Evolutionary conservation across 2,797 vertebrate genomes (phyloP), one percentile per base, ranked within the genome.

Genomic region (Malacoctenus gilli): DNA sequence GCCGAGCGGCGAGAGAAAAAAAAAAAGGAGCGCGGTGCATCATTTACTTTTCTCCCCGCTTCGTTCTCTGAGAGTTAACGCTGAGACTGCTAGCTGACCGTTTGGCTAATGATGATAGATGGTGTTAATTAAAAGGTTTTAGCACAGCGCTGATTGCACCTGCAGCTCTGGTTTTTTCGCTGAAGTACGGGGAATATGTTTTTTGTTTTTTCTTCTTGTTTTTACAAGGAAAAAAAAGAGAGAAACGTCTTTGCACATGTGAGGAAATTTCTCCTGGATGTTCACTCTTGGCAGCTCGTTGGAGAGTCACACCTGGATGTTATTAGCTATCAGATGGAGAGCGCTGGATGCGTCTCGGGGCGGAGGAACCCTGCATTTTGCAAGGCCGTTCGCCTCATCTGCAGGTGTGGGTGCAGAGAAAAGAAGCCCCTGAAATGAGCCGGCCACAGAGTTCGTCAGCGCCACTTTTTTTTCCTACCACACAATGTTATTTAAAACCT

Each of bases 31-130:
- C 62, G 69, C 54, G 59, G 71, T 60, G 65, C 82, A 76, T 82
- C 75, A 79, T 85, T 87, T 82, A 79, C 79, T 76, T 87, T 70
- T 65, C 46, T 79, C 70, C 75, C 72, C 2, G 66, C 74, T 64
- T 51, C 50, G 70, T 72, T 87, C 79, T 85, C 75, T 48, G 77
- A 87, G 84, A 86, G 86, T 91, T 92, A 88, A 91, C 85, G 68
- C 59, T 70, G 37, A 87, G 86, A 83, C 80, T 66, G 77, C 63
- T 41, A 77, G 76, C 82, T 90, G 89, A 89, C 89, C 87, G 20
- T 88, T 84, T 74, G 81, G 82, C 89, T 92, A 92, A 93, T 91
- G 89, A 91, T 92, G 92, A 92, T 91, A 79, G 90, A 93, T 92
- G 84, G 80, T 69, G 79, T 90, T 92, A 91, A 92, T 92, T 91